Evolutionary conservation across 2,113 vertebrate species (phyloP), one percentile per base, ranked within the genome.

Genomic region (Oxyruncus cristatus): DNA sequence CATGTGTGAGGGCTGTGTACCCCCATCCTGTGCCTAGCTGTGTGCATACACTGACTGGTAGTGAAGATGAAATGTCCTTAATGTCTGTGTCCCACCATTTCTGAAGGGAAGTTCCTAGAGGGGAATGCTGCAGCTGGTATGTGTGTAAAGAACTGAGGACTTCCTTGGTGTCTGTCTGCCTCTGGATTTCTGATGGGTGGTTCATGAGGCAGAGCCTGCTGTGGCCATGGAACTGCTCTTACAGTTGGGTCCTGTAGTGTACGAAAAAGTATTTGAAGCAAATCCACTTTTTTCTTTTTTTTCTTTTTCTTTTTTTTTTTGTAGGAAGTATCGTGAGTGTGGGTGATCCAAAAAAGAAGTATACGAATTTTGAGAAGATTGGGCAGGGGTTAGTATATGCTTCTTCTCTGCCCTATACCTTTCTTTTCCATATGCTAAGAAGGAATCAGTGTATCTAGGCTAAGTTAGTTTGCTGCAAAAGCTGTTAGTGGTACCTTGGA

Each of bases 321-420:
- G 24, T 95, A 99, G 99, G 99, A 89, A 99, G 99, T 72, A 99
- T 99, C 4, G 99, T 99, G 52, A 99, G 99, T 22, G 99, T 99
- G 63, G 99, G 99, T 0, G 99, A 99, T 94, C 99, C 99, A 12
- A 99, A 99, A 97, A 99, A 99, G 98, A 99, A 99, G 92, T 99
- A 99, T 50, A 99, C 99, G 0, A 98, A 98, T 41, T 99, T 99
- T 95, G 99, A 99, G 97, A 99, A 99, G 98, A 99, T 99, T 33
- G 99, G 99, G 89, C 99, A 99, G 96, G 99, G 99, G 99, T 99
- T 72, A 98, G 99, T 98, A 95, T 73, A 12, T 8, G 1, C 37
- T n/a, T 4, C 78, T 91, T 53, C 78, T 85, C 27, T 59, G 3
- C 41, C n/a, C 55, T 66, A 1, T 53, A 32, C 22, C 7, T 71